Base-by-base conservation (phyloP, 2,888 invertebrate species). In the Chromoteleia sp. region DNA sequence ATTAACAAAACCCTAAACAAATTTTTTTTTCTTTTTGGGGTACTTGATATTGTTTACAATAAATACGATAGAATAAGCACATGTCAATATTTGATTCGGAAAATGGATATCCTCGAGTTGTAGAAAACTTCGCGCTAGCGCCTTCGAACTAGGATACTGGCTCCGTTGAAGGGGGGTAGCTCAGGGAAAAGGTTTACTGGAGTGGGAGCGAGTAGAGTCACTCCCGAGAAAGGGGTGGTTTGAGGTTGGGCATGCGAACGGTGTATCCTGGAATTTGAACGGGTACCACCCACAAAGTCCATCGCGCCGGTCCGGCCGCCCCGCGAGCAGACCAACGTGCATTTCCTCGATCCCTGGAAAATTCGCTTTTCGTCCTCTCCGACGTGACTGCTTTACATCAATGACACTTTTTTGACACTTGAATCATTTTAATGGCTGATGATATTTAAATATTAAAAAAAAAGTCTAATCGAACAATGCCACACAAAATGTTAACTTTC, bases 201-300 rank as follows among this genome's bases (percentile, higher is more conserved):
- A 83, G 79, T 79, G 83, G 73, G 77, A 81, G 78, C 74, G 67
- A 74, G 67, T 54, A 21, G 41, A 70, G 76, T 81, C 68, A 75
- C 74, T 80, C 65, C 61, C 81, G 76, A 79, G 76, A 63, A 78
- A 86, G 85, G 84, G 84, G 85, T 79, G 86, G 85, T 79, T 87
- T 84, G 83, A 88, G 90, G 90, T 91, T 89, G 91, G 91, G 90
- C 90, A 86, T 88, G 93, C 93, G 94, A 94, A 94, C 92, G 93
- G 93, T 93, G 93, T 93, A 93, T 93, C 93, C 86, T 86, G 87
- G 87, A 87, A 88, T 89, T 88, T 87, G 86, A 90, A 91, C 83
- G 92, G 92, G 92, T 85, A 92, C 93, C 93, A 93, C 91, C 91
- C 91, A 90, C 90, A 84, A 86, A 88, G 91, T 91, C 90, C 89